Base-by-base conservation (phyloP, 2,888 invertebrate genomes). In the Cremastobaeus sp. region DNA sequence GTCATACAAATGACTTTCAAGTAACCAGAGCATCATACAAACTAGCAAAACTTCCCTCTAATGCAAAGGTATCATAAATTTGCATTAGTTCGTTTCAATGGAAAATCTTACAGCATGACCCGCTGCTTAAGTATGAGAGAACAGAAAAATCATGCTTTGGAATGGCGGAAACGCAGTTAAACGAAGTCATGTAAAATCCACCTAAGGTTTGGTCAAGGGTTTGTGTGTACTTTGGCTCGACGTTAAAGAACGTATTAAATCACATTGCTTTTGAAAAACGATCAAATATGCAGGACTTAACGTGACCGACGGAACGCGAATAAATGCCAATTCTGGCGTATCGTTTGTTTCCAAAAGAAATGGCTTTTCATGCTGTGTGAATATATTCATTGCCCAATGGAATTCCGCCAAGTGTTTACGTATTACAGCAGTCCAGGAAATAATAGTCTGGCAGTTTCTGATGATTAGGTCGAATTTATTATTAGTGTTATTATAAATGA, bases 221-320 rank as follows among this genome's bases (percentile, higher is more conserved):
- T 20, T 41, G 25, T 28, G 32, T 18, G 41, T 41, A 50, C 68
- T 50, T 57, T 57, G 28, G 37, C 21, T 20, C 20, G 37, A 68
- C 45, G 34, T 35, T 68, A 68, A 52, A 68, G 59, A 59, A 59
- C 59, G 52, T 37, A 25, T 30, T 59, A 52, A 59, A 52, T 68
- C 68, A 60, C 48, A 60, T 54, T 28, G 59, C 68, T 39, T 69
- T 52, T 69, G 68, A 54, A 60, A 50, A 59, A 68, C 59, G 68
- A 68, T 68, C 35, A 68, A 68, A 59, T 45, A 68, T 68, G 50
- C 59, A 59, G 37, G 59, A 68, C 43, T 57, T 66, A 57, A 66
- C 57, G 30, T 66, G 66, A 39, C 52, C 52, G 37, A 32, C 37
- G 17, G 20, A 30, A 59, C 21, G 50, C 45, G 52, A 59, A 68